Conservation (phyloP, 2,113 vertebrate genomes). For the Cheirogaleus medius region DNA sequence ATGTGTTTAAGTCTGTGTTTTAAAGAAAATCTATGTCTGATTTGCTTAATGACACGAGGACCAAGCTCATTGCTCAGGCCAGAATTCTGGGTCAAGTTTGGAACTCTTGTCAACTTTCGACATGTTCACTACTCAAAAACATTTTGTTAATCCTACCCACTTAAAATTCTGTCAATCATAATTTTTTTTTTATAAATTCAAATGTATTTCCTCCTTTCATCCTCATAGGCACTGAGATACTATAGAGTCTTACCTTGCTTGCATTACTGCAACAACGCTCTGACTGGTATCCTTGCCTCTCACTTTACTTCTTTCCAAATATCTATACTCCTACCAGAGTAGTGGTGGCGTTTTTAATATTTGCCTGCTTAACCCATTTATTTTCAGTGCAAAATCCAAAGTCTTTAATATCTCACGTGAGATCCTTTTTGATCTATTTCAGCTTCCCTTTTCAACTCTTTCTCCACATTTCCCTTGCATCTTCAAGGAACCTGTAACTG, state of each 20-base stretch:
- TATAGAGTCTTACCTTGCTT: not conserved
- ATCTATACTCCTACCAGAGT: not conserved
- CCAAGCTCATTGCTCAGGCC: not conserved
- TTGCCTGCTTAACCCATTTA: not conserved
- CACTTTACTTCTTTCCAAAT: not conserved
- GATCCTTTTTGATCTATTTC: not conserved
- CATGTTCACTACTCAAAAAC: not conserved
- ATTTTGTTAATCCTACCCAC: not conserved
- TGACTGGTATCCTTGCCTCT: not conserved
- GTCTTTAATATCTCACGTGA: not conserved
- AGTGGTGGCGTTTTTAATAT: not conserved
- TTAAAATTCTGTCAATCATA: not conserved
- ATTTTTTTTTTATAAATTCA: not conserved
- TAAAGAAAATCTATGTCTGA: not conserved
- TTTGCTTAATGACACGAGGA: not conserved
- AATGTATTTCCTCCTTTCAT: not conserved
- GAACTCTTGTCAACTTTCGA: not conserved
- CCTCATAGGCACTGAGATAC: not conserved
- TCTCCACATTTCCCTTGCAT: not conserved
- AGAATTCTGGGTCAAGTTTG: not conserved
- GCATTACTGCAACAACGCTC: not conserved
- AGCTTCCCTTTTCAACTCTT: not conserved
- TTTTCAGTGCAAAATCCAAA: not conserved
- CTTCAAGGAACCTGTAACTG: not conserved
- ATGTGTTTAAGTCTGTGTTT: not conserved